Percentiles rank a stretch among this genome's conserved stretches.
Conservation (phyloP, 2,888 invertebrate genomes). For the Poecilus cupreus region DNA sequence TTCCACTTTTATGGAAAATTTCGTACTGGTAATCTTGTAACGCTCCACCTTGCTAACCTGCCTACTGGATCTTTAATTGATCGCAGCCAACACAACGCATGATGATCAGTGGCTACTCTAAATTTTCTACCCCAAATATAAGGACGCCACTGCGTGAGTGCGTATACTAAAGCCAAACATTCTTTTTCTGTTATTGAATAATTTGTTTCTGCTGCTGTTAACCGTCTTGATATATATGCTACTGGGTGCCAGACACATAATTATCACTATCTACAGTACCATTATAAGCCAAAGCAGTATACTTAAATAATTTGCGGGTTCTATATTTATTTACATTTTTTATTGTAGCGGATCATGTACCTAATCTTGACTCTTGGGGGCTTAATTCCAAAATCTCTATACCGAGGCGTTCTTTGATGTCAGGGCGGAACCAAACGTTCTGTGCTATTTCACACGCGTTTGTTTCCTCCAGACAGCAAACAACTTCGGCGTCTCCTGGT, state of each 20-base stretch:
- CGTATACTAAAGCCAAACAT: slow-evolving; percentile 17
- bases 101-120: slow-evolving; percentile 22
- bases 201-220: slow-evolving; percentile 57
- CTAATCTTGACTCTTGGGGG: neutral
- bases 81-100: slow-evolving; percentile 56
- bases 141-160: slow-evolving; percentile 17
- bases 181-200: slow-evolving; percentile 60
- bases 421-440: neutral
- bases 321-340: neutral
- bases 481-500: neutral
- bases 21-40: slow-evolving; percentile 60
- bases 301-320: neutral
- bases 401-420: neutral
- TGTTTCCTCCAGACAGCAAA: neutral
- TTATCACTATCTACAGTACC: neutral
- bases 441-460: neutral
- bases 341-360: neutral
- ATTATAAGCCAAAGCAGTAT: neutral
- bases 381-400: neutral
- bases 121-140: slow-evolving; percentile 38
- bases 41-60: slow-evolving; percentile 57
- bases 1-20: slow-evolving; percentile 57
- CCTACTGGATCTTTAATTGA: slow-evolving; percentile 45
- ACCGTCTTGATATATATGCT: slow-evolving; percentile 62
- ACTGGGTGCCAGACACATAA: slow-evolving; percentile 66